phyloP scores from a whole-genome alignment of 1,140 invertebrate genomes.

The Ctenoplectra terminalis region DNA sequence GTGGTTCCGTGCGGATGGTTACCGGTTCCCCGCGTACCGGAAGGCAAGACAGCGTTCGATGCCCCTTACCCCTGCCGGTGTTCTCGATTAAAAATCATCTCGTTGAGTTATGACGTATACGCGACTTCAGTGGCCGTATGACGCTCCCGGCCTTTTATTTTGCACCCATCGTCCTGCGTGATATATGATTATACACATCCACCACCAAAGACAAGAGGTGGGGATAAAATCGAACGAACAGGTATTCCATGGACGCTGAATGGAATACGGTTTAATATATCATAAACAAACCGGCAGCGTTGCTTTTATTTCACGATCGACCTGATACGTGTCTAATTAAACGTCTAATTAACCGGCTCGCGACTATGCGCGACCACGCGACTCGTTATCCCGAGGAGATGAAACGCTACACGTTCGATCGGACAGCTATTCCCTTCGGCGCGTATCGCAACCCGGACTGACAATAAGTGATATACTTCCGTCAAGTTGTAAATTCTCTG shows the following conservation, averaged over 20 bases:
- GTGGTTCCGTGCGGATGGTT: constrained; percentile 64
- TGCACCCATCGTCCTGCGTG: background rate
- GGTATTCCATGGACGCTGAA: background rate
- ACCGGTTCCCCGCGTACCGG: constrained; percentile 55
- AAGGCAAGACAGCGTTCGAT: constrained; percentile 25
- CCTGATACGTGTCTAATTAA: constrained; percentile 22
- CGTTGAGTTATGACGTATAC: constrained; percentile 49
- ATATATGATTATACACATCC: constrained; percentile 35
- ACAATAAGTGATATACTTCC: constrained; percentile 5
- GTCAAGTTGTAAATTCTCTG: background rate
- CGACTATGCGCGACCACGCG: background rate
- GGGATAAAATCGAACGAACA: background rate
- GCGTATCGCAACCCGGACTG: too few relatives aligned
- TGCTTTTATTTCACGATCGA: background rate
- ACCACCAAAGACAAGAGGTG: background rate
- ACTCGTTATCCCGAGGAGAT: constrained; percentile 1
- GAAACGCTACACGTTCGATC: background rate
- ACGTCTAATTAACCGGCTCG: constrained; percentile 19
- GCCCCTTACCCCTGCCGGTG: constrained; percentile 17
- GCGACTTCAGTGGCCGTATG: constrained; percentile 6
- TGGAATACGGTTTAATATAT: constrained; percentile 10
- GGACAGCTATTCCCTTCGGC: background rate
- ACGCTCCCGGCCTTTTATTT: constrained; percentile 8
- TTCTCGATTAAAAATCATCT: constrained; percentile 56
- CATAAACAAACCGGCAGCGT: constrained; percentile 21